These are phyloP conservation scores for Eumerus sabulonum DNA, from an alignment of 2,888 invertebrate genomes.

Conservation along the genomic window DNA sequence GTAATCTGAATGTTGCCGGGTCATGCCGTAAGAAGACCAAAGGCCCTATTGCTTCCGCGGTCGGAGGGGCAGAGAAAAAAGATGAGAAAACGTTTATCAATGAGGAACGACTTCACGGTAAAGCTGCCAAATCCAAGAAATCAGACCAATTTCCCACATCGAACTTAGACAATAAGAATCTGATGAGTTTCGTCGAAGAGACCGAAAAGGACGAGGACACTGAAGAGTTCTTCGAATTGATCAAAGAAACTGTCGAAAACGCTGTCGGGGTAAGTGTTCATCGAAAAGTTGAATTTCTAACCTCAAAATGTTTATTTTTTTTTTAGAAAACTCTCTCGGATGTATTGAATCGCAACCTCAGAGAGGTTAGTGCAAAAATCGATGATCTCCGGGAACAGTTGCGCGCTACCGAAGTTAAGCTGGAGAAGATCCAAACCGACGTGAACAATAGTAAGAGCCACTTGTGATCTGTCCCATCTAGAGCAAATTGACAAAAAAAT, in stretches of 20 bases:
- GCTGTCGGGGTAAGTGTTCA: conserved; percentile 73
- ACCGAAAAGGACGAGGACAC: conserved; percentile 75
- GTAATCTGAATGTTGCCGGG: not conserved
- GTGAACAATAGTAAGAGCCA: conserved; percentile 74
- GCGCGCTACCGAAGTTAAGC: conserved; percentile 71
- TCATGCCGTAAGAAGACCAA: conserved; percentile 25
- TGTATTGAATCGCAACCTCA: conserved; percentile 73
- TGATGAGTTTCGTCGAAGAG: conserved; percentile 51
- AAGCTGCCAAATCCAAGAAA: not conserved
- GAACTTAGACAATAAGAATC: conserved; percentile 32
- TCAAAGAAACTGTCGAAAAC: conserved; percentile 74
- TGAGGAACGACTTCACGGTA: conserved; percentile 21
- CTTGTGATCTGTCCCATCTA: not conserved
- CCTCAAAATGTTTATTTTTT: not conserved
- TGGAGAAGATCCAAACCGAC: conserved; percentile 73
- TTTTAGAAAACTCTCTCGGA: conserved; percentile 74
- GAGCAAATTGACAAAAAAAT: conserved; percentile 18
- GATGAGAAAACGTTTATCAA: conserved; percentile 45
- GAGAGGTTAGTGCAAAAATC: conserved; percentile 73
- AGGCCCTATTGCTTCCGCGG: not conserved
- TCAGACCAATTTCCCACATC: not conserved
- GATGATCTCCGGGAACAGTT: conserved; percentile 74
- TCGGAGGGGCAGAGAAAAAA: conserved; percentile 21
- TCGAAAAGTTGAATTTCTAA: not conserved
- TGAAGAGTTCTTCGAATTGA: conserved; percentile 76